A percentile compares a stretch with the other conserved stretches of the same genome.
These are phyloP conservation scores for Popillia japonica DNA, from an alignment of 1,140 invertebrate genomes.

Conservation along the genomic window DNA sequence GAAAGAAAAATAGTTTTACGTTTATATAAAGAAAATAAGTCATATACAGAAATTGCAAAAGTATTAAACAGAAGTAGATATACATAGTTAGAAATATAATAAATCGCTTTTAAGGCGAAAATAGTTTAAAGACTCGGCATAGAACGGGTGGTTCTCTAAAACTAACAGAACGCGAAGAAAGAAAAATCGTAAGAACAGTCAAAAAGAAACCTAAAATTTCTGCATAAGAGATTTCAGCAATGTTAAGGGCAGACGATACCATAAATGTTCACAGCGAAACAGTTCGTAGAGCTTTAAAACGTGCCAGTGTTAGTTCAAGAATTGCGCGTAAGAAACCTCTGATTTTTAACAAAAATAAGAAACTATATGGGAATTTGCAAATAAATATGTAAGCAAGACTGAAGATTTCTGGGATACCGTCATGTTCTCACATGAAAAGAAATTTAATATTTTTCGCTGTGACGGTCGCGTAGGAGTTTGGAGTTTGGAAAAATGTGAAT, in stretches of 20 bases:
- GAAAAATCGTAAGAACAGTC: background rate
- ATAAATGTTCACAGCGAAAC: too few species aligned
- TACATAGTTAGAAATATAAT: background rate
- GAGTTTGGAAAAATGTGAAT: background rate
- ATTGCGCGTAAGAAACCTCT: too few species aligned
- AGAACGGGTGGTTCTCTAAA: background rate
- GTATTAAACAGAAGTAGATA: background rate
- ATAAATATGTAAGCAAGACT: too few species aligned
- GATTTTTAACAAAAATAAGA: too few species aligned
- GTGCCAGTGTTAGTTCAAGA: too few species aligned
- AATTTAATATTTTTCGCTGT: too few species aligned
- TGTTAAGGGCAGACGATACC: too few species aligned
- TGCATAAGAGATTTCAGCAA: background rate
- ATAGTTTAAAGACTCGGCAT: background rate
- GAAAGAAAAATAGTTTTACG: background rate
- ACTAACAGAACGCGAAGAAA: background rate
- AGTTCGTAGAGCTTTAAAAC: too few species aligned
- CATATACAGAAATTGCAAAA: background rate
- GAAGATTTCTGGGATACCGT: too few species aligned
- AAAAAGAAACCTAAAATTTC: background rate
- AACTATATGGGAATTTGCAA: too few species aligned
- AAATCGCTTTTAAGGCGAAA: background rate
- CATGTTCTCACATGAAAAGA: too few species aligned
- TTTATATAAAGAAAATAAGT: background rate
- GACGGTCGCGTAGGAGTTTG: background rate